A percentile compares a stretch with the other conserved stretches of the same genome.
Evolutionary conservation across 2,113 vertebrate genomes (phyloP).

Genomic region (Oreocharis arfaki): DNA sequence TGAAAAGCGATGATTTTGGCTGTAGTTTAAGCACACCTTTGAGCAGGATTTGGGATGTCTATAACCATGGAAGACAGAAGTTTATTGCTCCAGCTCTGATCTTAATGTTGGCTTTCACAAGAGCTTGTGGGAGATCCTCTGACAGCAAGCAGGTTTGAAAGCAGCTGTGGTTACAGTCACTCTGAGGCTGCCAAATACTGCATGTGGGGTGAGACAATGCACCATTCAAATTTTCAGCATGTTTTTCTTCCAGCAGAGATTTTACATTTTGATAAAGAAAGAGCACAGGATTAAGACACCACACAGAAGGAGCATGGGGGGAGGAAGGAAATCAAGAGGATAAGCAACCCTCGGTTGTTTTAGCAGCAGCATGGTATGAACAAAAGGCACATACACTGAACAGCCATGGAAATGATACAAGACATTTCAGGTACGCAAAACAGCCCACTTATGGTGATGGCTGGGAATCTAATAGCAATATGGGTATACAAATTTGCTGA

Average conservation of each 20-base stretch:
- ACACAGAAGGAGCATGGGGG: background rate
- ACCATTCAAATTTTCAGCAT: background rate
- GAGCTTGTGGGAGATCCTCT: background rate
- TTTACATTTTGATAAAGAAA: background rate
- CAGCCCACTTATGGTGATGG: background rate
- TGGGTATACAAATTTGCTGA: background rate
- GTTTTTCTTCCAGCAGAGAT: background rate
- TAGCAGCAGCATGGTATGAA: background rate
- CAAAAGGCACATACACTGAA: background rate
- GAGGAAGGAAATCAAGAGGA: background rate
- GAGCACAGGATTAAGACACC: background rate
- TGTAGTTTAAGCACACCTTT: background rate
- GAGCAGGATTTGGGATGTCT: conserved; percentile 27
- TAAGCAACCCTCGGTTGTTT: background rate
- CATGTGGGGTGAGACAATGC: background rate
- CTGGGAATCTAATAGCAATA: background rate
- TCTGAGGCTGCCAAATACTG: background rate
- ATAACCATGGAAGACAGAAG: background rate
- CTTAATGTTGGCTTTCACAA: background rate
- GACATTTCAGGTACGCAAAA: background rate
- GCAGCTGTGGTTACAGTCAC: conserved; percentile 19
- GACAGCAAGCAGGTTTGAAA: background rate
- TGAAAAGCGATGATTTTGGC: background rate
- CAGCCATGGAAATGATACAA: background rate
- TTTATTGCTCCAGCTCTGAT: conserved; percentile 21